Evolutionary conservation across 1,140 invertebrate species (phyloP).

Genomic region (Brachystomella parvula): DNA sequence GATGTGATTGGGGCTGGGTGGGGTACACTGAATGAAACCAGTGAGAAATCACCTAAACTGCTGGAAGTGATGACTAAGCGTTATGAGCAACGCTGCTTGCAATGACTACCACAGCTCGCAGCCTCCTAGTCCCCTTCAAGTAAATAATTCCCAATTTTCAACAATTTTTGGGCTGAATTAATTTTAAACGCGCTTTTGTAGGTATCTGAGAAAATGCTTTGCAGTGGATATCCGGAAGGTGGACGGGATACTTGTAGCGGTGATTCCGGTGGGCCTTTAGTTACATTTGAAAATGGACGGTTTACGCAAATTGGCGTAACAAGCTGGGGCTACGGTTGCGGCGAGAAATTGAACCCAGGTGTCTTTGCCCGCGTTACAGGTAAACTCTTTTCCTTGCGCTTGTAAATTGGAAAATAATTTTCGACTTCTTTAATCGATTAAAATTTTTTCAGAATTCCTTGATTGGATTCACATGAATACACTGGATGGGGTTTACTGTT

Average conservation of each 20-base stretch:
- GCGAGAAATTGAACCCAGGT: slow-evolving; percentile 28
- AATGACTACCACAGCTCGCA: slow-evolving; percentile 30
- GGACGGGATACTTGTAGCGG: slow-evolving; percentile 35
- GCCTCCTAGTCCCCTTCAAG: slow-evolving; percentile 26
- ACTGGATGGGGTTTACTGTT: slow-evolving; percentile 23
- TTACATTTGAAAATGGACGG: slow-evolving; percentile 19
- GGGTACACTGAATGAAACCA: slow-evolving; percentile 32
- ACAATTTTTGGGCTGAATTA: too few species aligned
- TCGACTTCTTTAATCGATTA: background rate
- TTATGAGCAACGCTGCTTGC: slow-evolving; percentile 30
- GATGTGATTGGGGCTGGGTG: slow-evolving; percentile 36
- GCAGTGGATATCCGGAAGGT: slow-evolving; percentile 34
- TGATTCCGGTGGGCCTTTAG: slow-evolving; percentile 28
- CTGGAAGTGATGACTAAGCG: slow-evolving; percentile 28
- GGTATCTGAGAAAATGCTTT: slow-evolving; percentile 36
- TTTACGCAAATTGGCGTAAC: slow-evolving; percentile 36
- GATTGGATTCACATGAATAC: slow-evolving; percentile 31
- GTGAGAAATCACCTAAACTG: slow-evolving; percentile 27
- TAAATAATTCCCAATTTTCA: too few species aligned
- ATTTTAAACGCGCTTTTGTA: slow-evolving; percentile 4
- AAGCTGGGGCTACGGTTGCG: slow-evolving; percentile 32
- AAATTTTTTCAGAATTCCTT: slow-evolving; percentile 21
- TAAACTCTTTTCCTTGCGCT: slow-evolving; percentile 17
- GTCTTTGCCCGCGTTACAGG: slow-evolving; percentile 33
- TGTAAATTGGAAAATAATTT: background rate